phyloP scores from a whole-genome alignment of 2,113 vertebrate species.

The Nerophis lumbriciformis region DNA sequence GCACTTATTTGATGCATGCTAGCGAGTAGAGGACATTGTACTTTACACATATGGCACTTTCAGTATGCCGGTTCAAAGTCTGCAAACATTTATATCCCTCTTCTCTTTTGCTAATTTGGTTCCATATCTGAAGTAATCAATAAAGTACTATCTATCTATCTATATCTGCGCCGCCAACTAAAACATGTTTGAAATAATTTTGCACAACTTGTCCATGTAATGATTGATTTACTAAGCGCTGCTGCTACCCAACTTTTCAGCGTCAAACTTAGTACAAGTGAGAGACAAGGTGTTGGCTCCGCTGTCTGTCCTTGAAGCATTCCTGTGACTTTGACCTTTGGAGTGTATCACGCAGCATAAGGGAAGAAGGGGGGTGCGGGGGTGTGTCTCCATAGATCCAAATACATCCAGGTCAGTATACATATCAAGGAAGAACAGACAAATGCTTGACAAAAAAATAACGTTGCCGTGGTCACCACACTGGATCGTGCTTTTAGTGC shows the following conservation, averaged over 20 bases:
- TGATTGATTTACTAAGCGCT: slow-evolving; percentile 48
- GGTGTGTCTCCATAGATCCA: slow-evolving; percentile 48
- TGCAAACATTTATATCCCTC: too few species aligned
- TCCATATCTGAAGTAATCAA: too few species aligned
- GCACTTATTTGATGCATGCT: slow-evolving; percentile 30
- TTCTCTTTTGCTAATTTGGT: too few species aligned
- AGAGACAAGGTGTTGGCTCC: slow-evolving; percentile 62
- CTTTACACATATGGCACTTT: not conserved
- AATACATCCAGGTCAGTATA: slow-evolving; percentile 36
- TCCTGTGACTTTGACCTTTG: slow-evolving; percentile 79
- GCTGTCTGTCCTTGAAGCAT: slow-evolving; percentile 75
- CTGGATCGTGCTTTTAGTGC: not conserved
- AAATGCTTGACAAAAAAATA: not conserved
- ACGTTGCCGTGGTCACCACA: too few species aligned
- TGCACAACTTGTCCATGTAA: slow-evolving; percentile 12
- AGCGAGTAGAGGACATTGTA: not conserved
- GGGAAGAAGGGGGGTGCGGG: slow-evolving; percentile 55
- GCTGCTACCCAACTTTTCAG: slow-evolving; percentile 42
- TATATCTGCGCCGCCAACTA: too few species aligned
- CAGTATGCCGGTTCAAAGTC: not conserved
- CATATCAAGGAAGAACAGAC: slow-evolving; percentile 22
- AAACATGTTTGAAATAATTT: too few species aligned
- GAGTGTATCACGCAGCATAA: slow-evolving; percentile 65
- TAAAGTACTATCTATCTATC: too few species aligned
- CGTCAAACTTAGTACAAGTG: slow-evolving; percentile 37